Evolutionary conservation across 2,797 vertebrate species (phyloP).

Genomic region (Coluber constrictor): DNA sequence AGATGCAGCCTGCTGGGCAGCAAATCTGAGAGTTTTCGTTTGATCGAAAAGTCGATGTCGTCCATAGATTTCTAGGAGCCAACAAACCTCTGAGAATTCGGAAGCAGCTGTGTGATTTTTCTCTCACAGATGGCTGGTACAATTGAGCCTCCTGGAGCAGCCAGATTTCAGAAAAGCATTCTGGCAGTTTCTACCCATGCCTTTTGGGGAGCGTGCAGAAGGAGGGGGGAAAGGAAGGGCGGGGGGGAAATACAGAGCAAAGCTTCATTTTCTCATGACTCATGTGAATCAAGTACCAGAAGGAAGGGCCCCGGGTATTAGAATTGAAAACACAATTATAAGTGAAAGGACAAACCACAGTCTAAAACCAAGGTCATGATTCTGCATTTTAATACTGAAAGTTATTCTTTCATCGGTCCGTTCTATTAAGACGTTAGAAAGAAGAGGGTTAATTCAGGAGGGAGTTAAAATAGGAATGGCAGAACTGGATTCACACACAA

Average conservation of each 20-base stretch:
- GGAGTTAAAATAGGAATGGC: not conserved
- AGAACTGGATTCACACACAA: not conserved
- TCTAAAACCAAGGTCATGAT: not conserved
- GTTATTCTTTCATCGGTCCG: not conserved
- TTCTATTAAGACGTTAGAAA: not conserved
- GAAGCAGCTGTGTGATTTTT: conserved; percentile 27
- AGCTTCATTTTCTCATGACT: not conserved
- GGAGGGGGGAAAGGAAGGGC: not conserved
- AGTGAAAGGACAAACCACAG: not conserved
- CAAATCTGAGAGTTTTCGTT: conserved; percentile 6
- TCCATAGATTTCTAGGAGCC: conserved; percentile 21
- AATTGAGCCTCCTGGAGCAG: conserved; percentile 15
- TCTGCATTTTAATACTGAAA: not conserved
- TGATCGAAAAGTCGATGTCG: not conserved
- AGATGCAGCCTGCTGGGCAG: conserved; percentile 1
- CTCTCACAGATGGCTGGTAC: conserved; percentile 3
- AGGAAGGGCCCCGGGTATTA: not conserved
- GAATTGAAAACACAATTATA: not conserved
- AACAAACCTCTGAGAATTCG: conserved; percentile 12
- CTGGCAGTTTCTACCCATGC: not conserved
- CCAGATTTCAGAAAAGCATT: conserved; percentile 6
- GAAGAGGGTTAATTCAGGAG: not conserved
- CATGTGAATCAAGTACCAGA: not conserved
- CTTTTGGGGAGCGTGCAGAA: not conserved
- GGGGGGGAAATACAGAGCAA: not conserved